phyloP scores from a whole-genome alignment of 2,888 invertebrate species.

The Vannuccia rotundouncinata region DNA sequence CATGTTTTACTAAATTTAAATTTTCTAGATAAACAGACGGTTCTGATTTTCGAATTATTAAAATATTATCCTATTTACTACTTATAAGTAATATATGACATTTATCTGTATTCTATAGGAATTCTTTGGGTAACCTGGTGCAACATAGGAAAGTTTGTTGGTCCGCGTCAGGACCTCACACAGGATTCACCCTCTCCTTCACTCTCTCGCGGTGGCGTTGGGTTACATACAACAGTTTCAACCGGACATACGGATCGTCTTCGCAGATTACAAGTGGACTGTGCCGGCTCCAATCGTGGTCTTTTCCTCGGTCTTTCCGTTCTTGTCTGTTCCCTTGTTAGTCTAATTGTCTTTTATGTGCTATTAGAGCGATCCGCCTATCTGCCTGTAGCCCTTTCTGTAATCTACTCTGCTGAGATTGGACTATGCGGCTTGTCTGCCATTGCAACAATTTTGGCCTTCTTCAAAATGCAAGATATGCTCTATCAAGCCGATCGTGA shows the following conservation, averaged over 20 bases:
- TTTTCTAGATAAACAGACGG: background rate
- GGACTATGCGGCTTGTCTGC: conserved; percentile 77
- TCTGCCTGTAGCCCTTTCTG: conserved; percentile 75
- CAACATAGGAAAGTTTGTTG: conserved; percentile 61
- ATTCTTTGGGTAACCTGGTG: conserved; percentile 93
- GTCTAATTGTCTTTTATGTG: conserved; percentile 84
- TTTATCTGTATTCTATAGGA: conserved; percentile 53
- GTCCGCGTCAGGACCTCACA: background rate
- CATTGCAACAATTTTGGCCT: conserved; percentile 79
- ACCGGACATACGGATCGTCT: background rate
- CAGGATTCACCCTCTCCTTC: background rate
- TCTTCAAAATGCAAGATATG: conserved; percentile 63
- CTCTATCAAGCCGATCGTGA: conserved; percentile 42
- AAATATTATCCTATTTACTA: background rate
- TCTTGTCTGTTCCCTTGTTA: conserved; percentile 61
- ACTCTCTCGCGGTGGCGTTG: background rate
- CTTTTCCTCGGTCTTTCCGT: conserved; percentile 66
- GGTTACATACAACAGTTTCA: background rate
- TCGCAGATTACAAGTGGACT: conserved; percentile 61
- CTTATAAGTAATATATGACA: background rate
- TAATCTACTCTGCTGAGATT: conserved; percentile 81
- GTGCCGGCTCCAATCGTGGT: conserved; percentile 82
- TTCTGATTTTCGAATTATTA: background rate
- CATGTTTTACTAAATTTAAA: too few relatives aligned
- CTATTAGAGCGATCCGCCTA: conserved; percentile 68